Evolutionary conservation across 2,888 invertebrate species (phyloP).

Genomic region (Cinara cedri): DNA sequence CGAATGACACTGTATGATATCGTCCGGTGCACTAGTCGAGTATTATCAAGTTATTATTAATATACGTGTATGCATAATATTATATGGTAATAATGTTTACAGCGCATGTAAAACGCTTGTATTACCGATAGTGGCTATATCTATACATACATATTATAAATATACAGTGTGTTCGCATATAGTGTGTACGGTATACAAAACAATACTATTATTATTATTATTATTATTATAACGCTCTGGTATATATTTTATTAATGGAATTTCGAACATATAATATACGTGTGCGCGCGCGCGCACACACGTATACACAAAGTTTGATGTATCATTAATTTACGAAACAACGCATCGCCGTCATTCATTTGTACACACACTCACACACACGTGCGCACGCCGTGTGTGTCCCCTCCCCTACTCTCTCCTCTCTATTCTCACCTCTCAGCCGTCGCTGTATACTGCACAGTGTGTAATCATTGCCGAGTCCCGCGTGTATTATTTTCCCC

Average conservation of each 20-base stretch:
- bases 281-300: too few relatives aligned
- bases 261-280: too few relatives aligned
- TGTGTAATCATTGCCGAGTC: constrained; percentile 24
- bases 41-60: too few relatives aligned
- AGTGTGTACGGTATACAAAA: not conserved
- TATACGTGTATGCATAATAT: too few relatives aligned
- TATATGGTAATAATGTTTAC: too few relatives aligned
- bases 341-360: not conserved
- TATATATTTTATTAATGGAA: constrained; percentile 34
- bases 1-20: too few relatives aligned
- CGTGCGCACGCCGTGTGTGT: not conserved
- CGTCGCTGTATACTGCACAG: not conserved
- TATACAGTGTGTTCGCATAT: not conserved
- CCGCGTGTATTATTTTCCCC: constrained; percentile 31
- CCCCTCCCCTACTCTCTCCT: not conserved
- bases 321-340: constrained; percentile 49
- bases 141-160: too few relatives aligned
- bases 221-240: not conserved
- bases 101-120: too few relatives aligned
- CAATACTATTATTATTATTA: too few relatives aligned
- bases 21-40: too few relatives aligned
- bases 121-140: too few relatives aligned
- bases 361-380: not conserved
- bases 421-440: too few relatives aligned
- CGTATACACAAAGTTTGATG: constrained; percentile 15